These are phyloP conservation scores for Chaenocephalus aceratus DNA, from an alignment of 2,113 vertebrate species.

Conservation along the genomic window DNA sequence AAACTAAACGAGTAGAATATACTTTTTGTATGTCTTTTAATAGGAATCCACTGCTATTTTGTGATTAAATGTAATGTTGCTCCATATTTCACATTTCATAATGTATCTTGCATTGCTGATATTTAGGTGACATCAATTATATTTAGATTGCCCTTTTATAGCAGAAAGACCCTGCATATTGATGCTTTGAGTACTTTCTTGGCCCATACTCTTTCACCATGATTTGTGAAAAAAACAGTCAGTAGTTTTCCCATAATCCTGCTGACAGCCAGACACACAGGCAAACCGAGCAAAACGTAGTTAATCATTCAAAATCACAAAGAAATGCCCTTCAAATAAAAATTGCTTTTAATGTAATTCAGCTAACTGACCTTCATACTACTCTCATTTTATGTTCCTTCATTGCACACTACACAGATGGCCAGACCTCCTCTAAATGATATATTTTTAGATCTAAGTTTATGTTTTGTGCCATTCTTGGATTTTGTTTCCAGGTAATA, in stretches of 20 bases:
- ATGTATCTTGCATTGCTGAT: constrained; percentile 6
- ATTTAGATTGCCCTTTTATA: constrained; percentile 18
- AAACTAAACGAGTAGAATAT: constrained; percentile 2
- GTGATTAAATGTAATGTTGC: constrained; percentile 41
- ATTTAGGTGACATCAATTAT: background rate
- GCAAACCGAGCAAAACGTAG: too few relatives aligned
- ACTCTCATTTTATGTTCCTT: constrained; percentile 22
- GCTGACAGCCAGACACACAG: too few relatives aligned
- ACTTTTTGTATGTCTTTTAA: constrained; percentile 15
- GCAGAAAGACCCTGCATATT: background rate
- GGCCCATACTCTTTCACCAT: too few relatives aligned
- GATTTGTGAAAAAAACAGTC: too few relatives aligned
- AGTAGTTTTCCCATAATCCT: too few relatives aligned
- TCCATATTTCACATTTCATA: background rate
- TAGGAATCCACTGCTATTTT: constrained; percentile 24
- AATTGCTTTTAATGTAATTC: constrained; percentile 7
- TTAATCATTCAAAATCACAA: background rate
- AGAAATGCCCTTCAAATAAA: constrained; percentile 25
- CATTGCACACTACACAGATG: constrained; percentile 2
- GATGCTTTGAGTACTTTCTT: background rate
- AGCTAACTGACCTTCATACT: constrained; percentile 41
- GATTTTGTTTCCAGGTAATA: constrained; percentile 55
- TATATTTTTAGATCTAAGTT: constrained; percentile 65
- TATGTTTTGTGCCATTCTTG: constrained; percentile 25
- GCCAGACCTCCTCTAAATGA: constrained; percentile 57